A percentile compares a stretch with the other conserved stretches of the same genome.
Conservation (phyloP, 2,888 invertebrate genomes). For the Seira musarum region DNA sequence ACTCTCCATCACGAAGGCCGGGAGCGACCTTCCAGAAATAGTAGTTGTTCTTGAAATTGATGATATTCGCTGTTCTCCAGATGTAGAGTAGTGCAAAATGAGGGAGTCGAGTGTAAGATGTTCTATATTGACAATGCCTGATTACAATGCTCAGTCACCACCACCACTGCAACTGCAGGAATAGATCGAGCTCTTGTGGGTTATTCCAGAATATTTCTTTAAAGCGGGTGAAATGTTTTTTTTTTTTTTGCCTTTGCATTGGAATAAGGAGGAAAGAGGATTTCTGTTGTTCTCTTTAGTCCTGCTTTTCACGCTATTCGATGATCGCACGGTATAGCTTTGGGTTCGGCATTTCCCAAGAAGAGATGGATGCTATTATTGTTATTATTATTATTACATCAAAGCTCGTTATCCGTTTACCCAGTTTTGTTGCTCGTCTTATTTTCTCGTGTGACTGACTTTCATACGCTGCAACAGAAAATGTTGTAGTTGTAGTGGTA, state of each 20-base stretch:
- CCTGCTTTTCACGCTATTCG: conserved; percentile 7
- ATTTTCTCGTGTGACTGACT: conserved; percentile 17
- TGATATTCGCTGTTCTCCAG: background rate
- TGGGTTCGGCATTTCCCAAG: background rate
- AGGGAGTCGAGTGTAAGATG: conserved; percentile 4
- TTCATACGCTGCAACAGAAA: background rate
- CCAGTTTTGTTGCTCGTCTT: conserved; percentile 21
- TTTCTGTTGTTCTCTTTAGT: background rate
- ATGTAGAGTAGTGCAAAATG: background rate
- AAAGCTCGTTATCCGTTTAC: conserved; percentile 54
- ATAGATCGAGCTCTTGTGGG: background rate
- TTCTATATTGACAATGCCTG: conserved; percentile 3
- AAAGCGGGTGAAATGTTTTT: background rate
- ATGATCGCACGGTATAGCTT: background rate
- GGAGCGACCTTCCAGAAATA: conserved; percentile 3
- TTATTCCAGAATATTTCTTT: background rate
- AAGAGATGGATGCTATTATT: conserved; percentile 31
- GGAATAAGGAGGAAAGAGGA: background rate
- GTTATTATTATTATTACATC: conserved; percentile 58
- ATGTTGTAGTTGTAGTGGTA: background rate
- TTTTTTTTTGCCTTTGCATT: background rate
- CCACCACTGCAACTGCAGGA: background rate
- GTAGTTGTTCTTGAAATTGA: background rate
- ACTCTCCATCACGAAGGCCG: background rate
- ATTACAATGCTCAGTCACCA: background rate